Evolutionary conservation across 2,113 vertebrate species (phyloP).

Genomic region (Callocephalon fimbriatum): DNA sequence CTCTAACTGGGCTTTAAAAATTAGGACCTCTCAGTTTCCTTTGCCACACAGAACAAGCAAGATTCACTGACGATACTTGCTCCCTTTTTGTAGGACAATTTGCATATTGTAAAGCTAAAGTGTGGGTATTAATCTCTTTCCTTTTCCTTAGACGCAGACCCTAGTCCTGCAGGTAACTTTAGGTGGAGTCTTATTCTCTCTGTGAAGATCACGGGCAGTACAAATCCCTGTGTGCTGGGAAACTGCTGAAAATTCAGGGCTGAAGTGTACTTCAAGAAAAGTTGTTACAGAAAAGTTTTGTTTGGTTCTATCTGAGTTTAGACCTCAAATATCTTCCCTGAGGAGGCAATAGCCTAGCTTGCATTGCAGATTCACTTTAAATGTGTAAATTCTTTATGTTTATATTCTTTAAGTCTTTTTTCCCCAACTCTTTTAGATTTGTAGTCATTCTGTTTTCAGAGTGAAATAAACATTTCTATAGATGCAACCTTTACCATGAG

Average conservation of each 20-base stretch:
- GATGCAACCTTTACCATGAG: neutral
- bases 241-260: neutral
- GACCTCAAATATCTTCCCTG: neutral
- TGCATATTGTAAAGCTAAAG: neutral
- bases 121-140: neutral
- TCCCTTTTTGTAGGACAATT: neutral
- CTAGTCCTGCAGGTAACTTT: neutral
- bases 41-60: neutral
- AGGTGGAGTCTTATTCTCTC: neutral
- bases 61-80: neutral
- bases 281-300: neutral
- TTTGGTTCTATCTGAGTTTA: neutral
- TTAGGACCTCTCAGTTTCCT: neutral
- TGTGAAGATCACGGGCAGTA: neutral
- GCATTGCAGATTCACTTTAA: neutral
- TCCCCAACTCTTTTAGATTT: neutral
- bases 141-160: neutral
- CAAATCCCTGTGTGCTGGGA: neutral
- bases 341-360: neutral
- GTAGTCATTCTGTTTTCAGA: neutral
- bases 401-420: neutral
- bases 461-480: neutral
- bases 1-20: neutral
- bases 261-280: neutral
- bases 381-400: neutral